Conservation (phyloP, 2,888 invertebrate species). For the Chloroclystis v-ata region DNA sequence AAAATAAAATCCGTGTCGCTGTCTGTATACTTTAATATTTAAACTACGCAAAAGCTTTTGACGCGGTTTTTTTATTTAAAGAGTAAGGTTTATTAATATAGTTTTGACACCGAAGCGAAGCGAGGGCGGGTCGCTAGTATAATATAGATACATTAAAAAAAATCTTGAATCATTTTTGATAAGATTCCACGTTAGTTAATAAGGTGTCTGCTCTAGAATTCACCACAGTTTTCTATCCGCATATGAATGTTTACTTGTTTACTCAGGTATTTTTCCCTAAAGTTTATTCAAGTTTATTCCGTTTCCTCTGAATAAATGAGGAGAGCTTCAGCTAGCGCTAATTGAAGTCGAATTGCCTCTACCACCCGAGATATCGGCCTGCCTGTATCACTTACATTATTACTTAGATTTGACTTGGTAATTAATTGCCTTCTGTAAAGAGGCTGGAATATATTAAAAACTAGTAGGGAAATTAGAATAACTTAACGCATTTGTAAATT, state of each 20-base stretch:
- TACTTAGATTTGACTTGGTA: constrained; percentile 44
- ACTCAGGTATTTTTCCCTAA: constrained; percentile 52
- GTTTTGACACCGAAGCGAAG: no score
- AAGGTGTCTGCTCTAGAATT: constrained; percentile 34
- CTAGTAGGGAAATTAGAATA: background rate
- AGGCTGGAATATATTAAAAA: background rate
- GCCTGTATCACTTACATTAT: constrained; percentile 42
- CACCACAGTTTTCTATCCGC: constrained; percentile 36
- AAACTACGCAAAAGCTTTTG: no score
- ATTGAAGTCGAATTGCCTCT: constrained; percentile 54
- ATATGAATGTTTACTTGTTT: constrained; percentile 63
- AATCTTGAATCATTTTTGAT: no score
- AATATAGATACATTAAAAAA: no score
- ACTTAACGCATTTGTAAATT: no score
- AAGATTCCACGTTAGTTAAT: no score
- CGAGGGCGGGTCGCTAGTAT: no score
- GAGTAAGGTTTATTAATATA: no score
- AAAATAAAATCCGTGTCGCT: no score
- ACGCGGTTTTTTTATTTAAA: no score
- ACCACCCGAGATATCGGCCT: constrained; percentile 38
- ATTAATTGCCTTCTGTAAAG: constrained; percentile 32
- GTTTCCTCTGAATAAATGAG: constrained; percentile 59
- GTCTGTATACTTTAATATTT: no score
- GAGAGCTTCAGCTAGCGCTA: constrained; percentile 49
- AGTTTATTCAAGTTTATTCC: constrained; percentile 51